phyloP scores from a whole-genome alignment of 2,113 vertebrate species.

The Pluvianellus socialis region DNA sequence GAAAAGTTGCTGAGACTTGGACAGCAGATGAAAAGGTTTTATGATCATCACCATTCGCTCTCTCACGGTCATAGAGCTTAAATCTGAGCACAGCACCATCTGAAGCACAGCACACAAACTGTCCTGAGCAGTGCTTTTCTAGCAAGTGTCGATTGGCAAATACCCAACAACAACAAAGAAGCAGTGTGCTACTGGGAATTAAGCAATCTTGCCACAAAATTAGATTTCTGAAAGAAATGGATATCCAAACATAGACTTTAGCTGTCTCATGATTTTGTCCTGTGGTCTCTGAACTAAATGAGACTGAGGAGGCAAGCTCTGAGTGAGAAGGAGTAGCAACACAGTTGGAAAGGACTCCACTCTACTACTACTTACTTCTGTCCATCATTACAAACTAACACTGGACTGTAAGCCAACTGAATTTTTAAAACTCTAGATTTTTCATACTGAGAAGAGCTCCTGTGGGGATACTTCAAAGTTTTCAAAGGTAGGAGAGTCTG shows the following conservation, averaged over 20 bases:
- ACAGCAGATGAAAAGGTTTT: neutral
- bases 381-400: neutral
- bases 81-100: neutral
- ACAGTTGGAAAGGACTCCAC: neutral
- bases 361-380: neutral
- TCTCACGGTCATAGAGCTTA: neutral
- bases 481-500: neutral
- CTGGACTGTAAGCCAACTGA: neutral
- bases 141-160: neutral
- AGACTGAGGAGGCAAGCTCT: neutral
- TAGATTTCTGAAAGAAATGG: neutral
- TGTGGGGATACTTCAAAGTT: constrained; percentile 34
- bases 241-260: neutral
- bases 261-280: neutral
- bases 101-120: neutral
- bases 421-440: constrained; percentile 1
- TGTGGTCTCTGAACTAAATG: neutral
- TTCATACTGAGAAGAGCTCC: neutral
- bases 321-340: neutral
- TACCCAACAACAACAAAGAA: neutral
- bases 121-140: neutral
- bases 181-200: neutral
- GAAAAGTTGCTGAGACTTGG: neutral
- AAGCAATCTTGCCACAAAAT: neutral
- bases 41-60: neutral